Base-by-base conservation (phyloP, 2,888 invertebrate genomes). In the Sminthurinus aureus region DNA sequence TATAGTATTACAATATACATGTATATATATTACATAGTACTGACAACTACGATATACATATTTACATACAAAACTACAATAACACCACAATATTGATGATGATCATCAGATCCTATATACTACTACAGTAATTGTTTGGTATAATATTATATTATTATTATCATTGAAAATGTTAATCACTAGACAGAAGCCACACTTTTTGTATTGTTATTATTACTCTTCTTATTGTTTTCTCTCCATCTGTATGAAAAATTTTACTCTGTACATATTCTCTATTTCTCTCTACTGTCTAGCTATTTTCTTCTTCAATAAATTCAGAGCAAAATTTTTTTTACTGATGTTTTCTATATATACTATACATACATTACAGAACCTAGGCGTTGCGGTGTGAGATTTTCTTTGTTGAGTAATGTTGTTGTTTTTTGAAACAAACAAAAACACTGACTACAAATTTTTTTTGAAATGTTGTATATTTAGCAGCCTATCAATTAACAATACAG, bases 201-300 rank as follows among this genome's bases (percentile, higher is more conserved):
- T 24, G 24, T 22, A 24, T 71, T 50, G 50, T 74, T 50, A 71
- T 69, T n/a, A 69, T 71, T 71, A 71, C n/a, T 71, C 15, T 71
- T 71, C 1, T 71, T 20, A 18, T 71, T 20, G 12, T 71, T 20
- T 71, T 71, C n/a, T 20, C 66, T 66, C 66, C 20, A 66, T 66
- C n/a, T 66, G 66, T 66, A n/a, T 20, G 82, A 84, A 51, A 84
- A 82, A 15, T 84, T 85, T 77, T 85, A 85, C 58, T 84, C 83
- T 76, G 76, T 85, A 13, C n/a, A n/a, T n/a, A n/a, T n/a, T n/a
- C 6, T 38, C 38, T 38, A 38, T 38, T 38, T 38, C 38, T 38
- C 38, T 38, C 1, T 38, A 38, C 38, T 38, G 1, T 38, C 38
- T 38, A 38, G 1, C 3, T 38, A 38, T 38, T 38, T 38, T 38